Evolutionary conservation across 2,113 vertebrate species (phyloP).

Genomic region (Oxyruncus cristatus): DNA sequence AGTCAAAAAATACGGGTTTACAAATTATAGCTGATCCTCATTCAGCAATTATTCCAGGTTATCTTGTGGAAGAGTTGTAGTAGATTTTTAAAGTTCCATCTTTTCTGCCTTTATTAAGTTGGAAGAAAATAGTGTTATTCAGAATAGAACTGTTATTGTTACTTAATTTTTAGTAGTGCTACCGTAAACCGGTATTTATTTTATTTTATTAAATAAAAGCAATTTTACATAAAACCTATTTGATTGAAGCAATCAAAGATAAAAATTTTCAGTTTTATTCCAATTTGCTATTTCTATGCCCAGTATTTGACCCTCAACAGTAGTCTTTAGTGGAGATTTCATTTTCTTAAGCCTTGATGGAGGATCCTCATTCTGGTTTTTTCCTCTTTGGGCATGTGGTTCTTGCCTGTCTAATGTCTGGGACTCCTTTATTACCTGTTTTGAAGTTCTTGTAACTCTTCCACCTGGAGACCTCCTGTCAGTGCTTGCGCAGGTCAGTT

Average conservation of each 20-base stretch:
- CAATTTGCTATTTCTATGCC: not conserved
- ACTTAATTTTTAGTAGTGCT: not conserved
- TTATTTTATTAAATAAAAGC: not conserved
- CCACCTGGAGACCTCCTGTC: not conserved
- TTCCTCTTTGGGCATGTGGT: not conserved
- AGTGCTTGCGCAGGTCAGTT: not conserved
- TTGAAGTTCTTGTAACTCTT: conserved; percentile 33
- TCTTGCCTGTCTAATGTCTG: not conserved
- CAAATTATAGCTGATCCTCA: not conserved
- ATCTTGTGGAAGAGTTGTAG: not conserved
- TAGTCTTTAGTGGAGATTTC: not conserved
- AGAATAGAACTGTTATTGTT: conserved; percentile 6
- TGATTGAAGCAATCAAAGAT: not conserved
- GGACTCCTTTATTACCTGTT: not conserved
- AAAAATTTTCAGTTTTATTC: not conserved
- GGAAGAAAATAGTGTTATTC: not conserved
- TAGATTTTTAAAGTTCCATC: conserved; percentile 30
- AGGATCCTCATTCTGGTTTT: not conserved
- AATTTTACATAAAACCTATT: not conserved
- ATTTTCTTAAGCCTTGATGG: not conserved
- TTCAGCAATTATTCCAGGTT: not conserved
- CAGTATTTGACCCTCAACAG: not conserved
- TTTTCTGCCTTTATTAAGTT: conserved; percentile 13
- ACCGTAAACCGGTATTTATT: not conserved
- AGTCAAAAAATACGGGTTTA: not conserved